Conservation (phyloP, 37 sponge, comb jelly and placozoan species). For the Beroe ovata region DNA sequence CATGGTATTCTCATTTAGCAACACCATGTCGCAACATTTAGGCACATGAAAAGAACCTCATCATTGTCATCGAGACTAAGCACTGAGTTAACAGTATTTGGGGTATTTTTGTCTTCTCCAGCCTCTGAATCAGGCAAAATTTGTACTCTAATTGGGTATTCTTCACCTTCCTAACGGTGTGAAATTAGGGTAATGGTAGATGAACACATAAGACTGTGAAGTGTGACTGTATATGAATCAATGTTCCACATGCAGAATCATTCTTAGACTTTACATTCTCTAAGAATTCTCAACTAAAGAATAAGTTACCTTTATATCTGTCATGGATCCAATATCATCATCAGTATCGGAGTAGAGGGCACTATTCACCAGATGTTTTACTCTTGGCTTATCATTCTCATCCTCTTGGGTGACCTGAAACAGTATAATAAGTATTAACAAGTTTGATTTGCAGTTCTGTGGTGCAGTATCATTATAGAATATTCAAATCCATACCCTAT, state of each 20-base stretch:
- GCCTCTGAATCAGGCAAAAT: slow-evolving; percentile 36
- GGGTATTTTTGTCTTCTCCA: not conserved
- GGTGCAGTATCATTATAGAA: too few species aligned
- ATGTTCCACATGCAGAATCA: too few species aligned
- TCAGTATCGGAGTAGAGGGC: slow-evolving; percentile 60
- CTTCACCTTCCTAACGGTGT: slow-evolving; percentile 22
- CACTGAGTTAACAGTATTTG: not conserved
- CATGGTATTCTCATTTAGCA: too few species aligned
- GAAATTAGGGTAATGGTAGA: too few species aligned
- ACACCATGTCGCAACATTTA: too few species aligned
- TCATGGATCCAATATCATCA: slow-evolving; percentile 21
- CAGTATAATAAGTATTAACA: too few species aligned
- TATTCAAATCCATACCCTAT: too few species aligned
- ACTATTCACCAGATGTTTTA: not conserved
- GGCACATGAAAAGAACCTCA: not conserved
- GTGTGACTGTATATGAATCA: too few species aligned
- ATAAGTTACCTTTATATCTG: slow-evolving; percentile 6
- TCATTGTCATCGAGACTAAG: not conserved
- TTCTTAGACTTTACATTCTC: too few species aligned
- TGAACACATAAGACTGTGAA: too few species aligned
- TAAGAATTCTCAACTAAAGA: too few species aligned
- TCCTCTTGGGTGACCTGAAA: not conserved
- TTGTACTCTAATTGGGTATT: slow-evolving; percentile 17
- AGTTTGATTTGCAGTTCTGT: too few species aligned
- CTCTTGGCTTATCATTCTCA: slow-evolving; percentile 14